Conservation (phyloP, 92 coral and sea anemone genomes). For the Epizoanthus stellaris region DNA sequence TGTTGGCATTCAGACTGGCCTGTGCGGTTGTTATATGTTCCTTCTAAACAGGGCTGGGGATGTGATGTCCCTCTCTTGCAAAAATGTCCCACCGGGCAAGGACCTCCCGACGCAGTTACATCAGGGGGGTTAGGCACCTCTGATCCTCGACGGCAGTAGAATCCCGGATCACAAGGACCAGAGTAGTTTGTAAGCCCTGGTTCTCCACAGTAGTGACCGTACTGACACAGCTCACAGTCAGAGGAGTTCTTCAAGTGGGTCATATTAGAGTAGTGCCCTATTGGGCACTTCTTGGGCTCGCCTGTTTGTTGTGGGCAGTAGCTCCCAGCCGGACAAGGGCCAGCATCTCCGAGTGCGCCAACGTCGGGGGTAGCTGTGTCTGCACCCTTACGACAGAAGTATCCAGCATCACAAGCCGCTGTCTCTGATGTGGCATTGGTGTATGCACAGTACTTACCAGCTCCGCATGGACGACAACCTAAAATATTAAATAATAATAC, state of each 20-base stretch:
- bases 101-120: slow-evolving; percentile 90
- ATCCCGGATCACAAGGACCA: slow-evolving; percentile 92
- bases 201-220: slow-evolving; percentile 91
- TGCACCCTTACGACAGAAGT: slow-evolving; percentile 89
- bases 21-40: slow-evolving; percentile 92
- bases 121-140: slow-evolving; percentile 87
- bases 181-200: slow-evolving; percentile 82
- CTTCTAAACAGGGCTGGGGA: slow-evolving; percentile 89
- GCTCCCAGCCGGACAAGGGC: slow-evolving; percentile 92
- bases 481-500: neutral
- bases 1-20: slow-evolving; percentile 84
- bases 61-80: slow-evolving; percentile 89
- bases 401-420: slow-evolving; percentile 87
- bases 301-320: slow-evolving; percentile 90
- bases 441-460: slow-evolving; percentile 94
- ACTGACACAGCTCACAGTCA: slow-evolving; percentile 86
- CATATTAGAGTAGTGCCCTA: slow-evolving; percentile 90
- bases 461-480: slow-evolving; percentile 97
- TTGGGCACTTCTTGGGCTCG: slow-evolving; percentile 88
- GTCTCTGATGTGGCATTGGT: slow-evolving; percentile 91
- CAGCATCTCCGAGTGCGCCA: slow-evolving; percentile 82
- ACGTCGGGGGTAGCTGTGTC: slow-evolving; percentile 85
- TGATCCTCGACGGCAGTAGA: slow-evolving; percentile 92
- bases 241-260: slow-evolving; percentile 66
- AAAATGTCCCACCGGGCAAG: slow-evolving; percentile 96